A percentile compares a stretch with the other conserved stretches of the same genome.
Conservation (phyloP, 2,797 vertebrate genomes). For the Melanotaenia trifasciata region DNA sequence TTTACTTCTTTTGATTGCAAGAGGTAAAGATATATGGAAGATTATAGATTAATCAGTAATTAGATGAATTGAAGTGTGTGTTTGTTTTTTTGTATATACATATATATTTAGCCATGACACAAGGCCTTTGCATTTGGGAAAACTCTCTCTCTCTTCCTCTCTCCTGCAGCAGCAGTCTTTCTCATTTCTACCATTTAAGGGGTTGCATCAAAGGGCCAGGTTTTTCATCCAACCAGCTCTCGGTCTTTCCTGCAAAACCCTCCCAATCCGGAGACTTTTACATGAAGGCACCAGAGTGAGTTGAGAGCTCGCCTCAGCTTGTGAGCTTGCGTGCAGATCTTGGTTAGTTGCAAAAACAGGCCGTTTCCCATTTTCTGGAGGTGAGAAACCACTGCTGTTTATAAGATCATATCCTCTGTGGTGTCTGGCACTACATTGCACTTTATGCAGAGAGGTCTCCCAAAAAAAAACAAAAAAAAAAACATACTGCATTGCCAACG, state of each 20-base stretch:
- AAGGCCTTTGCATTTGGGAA: conserved; percentile 50
- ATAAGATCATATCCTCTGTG: conserved; percentile 42
- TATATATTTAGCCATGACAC: conserved; percentile 7
- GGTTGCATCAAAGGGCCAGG: conserved; percentile 88
- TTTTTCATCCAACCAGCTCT: conserved; percentile 85
- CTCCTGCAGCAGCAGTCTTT: conserved; percentile 74
- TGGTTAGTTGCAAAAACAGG: conserved; percentile 86
- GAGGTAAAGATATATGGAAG: conserved; percentile 23
- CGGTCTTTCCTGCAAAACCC: conserved; percentile 78
- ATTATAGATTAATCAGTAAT: conserved; percentile 10
- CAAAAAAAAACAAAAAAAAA: conserved; percentile 6
- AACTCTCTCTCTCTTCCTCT: conserved; percentile 68
- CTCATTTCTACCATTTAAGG: conserved; percentile 81
- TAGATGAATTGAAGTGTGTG: conserved; percentile 9
- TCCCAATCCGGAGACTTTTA: conserved; percentile 67
- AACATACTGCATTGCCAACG: neutral
- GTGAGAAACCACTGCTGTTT: conserved; percentile 81
- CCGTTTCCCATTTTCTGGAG: conserved; percentile 85
- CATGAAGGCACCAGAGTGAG: conserved; percentile 73
- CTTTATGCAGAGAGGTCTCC: conserved; percentile 74
- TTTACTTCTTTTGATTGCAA: conserved; percentile 24
- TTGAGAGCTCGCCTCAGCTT: conserved; percentile 51
- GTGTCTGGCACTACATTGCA: conserved; percentile 73
- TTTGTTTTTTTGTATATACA: conserved; percentile 6
- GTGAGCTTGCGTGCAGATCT: conserved; percentile 54